These are phyloP conservation scores for Parnassius orleans DNA, from an alignment of 2,888 invertebrate species.

Conservation along the genomic window DNA sequence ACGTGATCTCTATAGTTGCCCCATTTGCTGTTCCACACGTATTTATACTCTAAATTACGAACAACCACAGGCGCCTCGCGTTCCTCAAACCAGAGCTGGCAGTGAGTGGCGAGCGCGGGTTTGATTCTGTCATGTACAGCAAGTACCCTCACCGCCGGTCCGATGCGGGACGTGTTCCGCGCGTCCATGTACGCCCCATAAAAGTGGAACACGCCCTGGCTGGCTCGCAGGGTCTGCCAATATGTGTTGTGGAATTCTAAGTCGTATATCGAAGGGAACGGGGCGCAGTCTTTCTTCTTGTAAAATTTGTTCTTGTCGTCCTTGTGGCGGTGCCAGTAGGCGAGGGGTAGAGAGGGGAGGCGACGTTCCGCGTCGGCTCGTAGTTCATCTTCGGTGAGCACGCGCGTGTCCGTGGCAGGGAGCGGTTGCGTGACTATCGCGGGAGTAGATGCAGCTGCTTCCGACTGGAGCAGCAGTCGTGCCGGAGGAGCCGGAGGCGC, in stretches of 20 bases:
- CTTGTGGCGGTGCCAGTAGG: constrained; percentile 91
- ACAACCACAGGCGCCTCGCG: constrained; percentile 90
- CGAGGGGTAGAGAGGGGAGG: constrained; percentile 91
- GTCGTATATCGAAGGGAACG: constrained; percentile 93
- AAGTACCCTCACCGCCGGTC: constrained; percentile 91
- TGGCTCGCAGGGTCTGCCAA: constrained; percentile 92
- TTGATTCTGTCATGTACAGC: constrained; percentile 95
- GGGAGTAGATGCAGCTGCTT: constrained; percentile 38
- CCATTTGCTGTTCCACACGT: constrained; percentile 97
- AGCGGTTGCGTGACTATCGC: constrained; percentile 40
- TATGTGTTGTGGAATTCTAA: constrained; percentile 96
- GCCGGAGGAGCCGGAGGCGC: constrained; percentile 35
- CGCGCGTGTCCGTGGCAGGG: constrained; percentile 52
- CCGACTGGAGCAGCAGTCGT: constrained; percentile 39
- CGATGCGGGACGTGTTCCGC: constrained; percentile 87
- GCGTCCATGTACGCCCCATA: constrained; percentile 95
- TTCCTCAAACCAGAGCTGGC: constrained; percentile 94
- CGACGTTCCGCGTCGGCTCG: constrained; percentile 89
- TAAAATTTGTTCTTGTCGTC: constrained; percentile 85
- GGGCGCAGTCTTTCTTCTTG: constrained; percentile 88
- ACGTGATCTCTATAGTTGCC: constrained; percentile 95
- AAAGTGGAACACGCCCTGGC: constrained; percentile 93
- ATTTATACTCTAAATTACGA: constrained; percentile 93
- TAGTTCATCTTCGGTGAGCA: constrained; percentile 85
- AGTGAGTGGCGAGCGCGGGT: constrained; percentile 90